These are phyloP conservation scores for Emydura subglobosa DNA, from an alignment of 2,113 vertebrate species.

Conservation along the genomic window DNA sequence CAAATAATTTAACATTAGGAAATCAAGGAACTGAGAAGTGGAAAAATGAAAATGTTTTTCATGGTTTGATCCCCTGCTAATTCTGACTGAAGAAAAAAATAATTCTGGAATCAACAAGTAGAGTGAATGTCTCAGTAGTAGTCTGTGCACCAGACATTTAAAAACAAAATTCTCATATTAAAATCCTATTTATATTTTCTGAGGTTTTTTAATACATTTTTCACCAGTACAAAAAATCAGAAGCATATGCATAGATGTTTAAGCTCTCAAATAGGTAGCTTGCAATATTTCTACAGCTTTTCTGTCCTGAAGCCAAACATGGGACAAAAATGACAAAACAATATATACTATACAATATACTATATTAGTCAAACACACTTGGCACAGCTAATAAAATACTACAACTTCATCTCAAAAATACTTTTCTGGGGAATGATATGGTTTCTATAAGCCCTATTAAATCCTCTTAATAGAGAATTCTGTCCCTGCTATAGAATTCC, in stretches of 20 bases:
- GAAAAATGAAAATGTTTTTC: slow-evolving; percentile 54
- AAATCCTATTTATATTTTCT: slow-evolving; percentile 35
- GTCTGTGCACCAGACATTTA: not conserved
- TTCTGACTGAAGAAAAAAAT: slow-evolving; percentile 62
- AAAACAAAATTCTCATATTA: slow-evolving; percentile 44
- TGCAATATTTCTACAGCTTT: not conserved
- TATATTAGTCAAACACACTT: slow-evolving; percentile 62
- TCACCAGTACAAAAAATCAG: not conserved
- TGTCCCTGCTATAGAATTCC: slow-evolving; percentile 42
- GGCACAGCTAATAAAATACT: slow-evolving; percentile 65
- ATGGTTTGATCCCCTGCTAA: slow-evolving; percentile 38
- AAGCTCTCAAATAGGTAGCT: not conserved
- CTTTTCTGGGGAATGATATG: slow-evolving; percentile 58
- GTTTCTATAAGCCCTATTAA: slow-evolving; percentile 58
- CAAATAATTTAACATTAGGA: slow-evolving; percentile 70
- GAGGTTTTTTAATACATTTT: slow-evolving; percentile 42
- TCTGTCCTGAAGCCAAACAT: slow-evolving; percentile 16
- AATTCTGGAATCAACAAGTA: slow-evolving; percentile 38
- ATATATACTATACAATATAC: no score
- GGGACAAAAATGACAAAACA: slow-evolving; percentile 1
- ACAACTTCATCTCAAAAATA: slow-evolving; percentile 59
- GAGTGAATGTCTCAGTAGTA: not conserved
- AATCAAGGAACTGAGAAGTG: slow-evolving; percentile 62
- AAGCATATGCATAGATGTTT: not conserved
- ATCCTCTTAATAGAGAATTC: slow-evolving; percentile 53